These are phyloP conservation scores for Paraplagusia blochii DNA, from an alignment of 2,113 vertebrate species.

Conservation along the genomic window DNA sequence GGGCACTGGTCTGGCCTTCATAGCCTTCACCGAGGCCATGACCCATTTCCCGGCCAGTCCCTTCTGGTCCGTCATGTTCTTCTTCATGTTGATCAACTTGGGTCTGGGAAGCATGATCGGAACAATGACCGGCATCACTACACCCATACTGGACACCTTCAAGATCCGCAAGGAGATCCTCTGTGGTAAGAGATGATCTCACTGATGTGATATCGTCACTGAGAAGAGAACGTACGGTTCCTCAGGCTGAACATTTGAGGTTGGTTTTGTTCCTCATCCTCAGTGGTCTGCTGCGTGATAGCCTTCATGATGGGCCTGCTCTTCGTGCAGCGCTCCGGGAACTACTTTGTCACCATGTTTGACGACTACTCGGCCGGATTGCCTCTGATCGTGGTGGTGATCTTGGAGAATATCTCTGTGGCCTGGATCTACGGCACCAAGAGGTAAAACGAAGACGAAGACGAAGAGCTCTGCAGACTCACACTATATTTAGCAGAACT, in stretches of 20 bases:
- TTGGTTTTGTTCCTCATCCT: slow-evolving; percentile 25
- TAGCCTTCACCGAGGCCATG: slow-evolving; percentile 99
- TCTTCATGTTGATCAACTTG: slow-evolving; percentile 98
- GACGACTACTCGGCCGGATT: slow-evolving; percentile 96
- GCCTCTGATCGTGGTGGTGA: slow-evolving; percentile 93
- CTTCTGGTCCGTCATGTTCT: slow-evolving; percentile 99
- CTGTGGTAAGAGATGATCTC: slow-evolving; percentile 81
- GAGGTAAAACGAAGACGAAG: slow-evolving; percentile 76
- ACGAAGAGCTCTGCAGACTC: no score
- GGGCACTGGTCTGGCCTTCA: slow-evolving; percentile 97
- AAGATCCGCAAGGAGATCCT: slow-evolving; percentile 96
- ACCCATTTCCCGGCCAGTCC: slow-evolving; percentile 96
- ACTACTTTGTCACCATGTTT: slow-evolving; percentile 99
- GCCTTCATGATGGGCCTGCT: slow-evolving; percentile 92
- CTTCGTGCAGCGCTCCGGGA: slow-evolving; percentile 97
- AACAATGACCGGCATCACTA: slow-evolving; percentile 98
- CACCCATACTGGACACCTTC: slow-evolving; percentile 93
- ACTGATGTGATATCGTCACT: no score
- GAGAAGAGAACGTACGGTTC: no score
- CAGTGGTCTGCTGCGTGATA: slow-evolving; percentile 89
- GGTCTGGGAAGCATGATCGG: slow-evolving; percentile 98
- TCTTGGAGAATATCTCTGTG: slow-evolving; percentile 95
- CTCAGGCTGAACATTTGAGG: slow-evolving; percentile 7
- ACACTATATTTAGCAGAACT: no score
- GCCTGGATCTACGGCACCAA: slow-evolving; percentile 98